Base-by-base conservation (phyloP, 1,140 invertebrate species). In the Subanguina moxae region DNA sequence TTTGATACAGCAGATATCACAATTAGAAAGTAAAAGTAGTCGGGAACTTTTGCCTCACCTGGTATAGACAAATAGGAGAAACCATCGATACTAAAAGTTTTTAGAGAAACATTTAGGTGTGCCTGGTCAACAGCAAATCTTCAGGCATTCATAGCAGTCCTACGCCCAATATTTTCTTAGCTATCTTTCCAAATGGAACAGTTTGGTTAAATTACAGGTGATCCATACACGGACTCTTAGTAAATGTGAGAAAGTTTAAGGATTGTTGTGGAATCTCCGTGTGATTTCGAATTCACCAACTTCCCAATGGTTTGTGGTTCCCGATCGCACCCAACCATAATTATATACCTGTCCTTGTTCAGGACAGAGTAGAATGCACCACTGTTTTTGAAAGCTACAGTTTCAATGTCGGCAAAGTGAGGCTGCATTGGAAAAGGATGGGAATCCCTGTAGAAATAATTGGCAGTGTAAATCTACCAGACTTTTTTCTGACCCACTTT, bases 321-420 rank as follows among this genome's bases (percentile, higher is more conserved):
- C 28, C 3, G 1, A n/a, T 59, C 56, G 52, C 28, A 67, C 1
- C 3, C 8, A 25, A 19, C 72, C 1, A 28, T 27, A n/a, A 70
- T n/a, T n/a, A n/a, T n/a, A n/a, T 23, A 66, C 13, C 11, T 76
- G 13, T 68, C 68, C 17, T 45, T 45, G 11, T 45, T 45, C 43
- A 82, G 80, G 80, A 82, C 63, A 32, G 71, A 56, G 80, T 83
- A 25, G 78, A 80, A 65, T 82, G 80, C 63, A 76, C 73, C 1
- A 78, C 77, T 23, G 68, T 82, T 8, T 83, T 82, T 59, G 80
- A 82, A 56, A 75, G 71, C 38, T 82, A 82, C 65, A 76, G 74
- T 1, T 82, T 82, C 32, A 82, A 82, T 62, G 81, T 82, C 23
- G 80, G 80, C 30, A 82, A 82, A 64, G 81, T 83, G 0, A 68